A percentile compares a stretch with the other conserved stretches of the same genome.
Evolutionary conservation across 2,888 invertebrate genomes (phyloP).

Genomic region (Blomia tropicalis): DNA sequence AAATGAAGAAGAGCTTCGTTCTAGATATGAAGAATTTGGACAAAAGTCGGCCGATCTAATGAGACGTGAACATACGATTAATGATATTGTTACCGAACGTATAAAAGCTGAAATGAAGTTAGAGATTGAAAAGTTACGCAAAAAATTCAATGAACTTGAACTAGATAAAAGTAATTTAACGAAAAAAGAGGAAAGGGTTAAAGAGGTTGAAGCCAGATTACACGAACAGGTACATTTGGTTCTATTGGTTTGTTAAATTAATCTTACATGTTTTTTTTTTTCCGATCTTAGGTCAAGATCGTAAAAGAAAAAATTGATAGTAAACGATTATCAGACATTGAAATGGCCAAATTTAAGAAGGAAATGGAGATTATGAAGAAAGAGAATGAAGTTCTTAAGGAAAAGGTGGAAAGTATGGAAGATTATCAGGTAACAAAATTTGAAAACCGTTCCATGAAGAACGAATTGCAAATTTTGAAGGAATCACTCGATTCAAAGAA

Average conservation of each 20-base stretch:
- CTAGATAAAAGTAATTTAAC: slow-evolving; percentile 10
- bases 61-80: slow-evolving; percentile 18
- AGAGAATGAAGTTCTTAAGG: slow-evolving; percentile 21
- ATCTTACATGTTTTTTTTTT: not conserved
- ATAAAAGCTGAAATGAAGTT: slow-evolving; percentile 20
- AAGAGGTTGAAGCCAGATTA: slow-evolving; percentile 21
- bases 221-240: slow-evolving; percentile 11
- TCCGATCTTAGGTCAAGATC: slow-evolving; percentile 16
- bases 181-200: slow-evolving; percentile 20
- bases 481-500: slow-evolving; percentile 14
- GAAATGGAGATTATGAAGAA: slow-evolving; percentile 18
- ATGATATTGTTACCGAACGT: slow-evolving; percentile 17
- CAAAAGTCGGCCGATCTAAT: slow-evolving; percentile 6
- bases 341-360: slow-evolving; percentile 13
- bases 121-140: slow-evolving; percentile 20
- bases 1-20: slow-evolving; percentile 16
- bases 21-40: not conserved
- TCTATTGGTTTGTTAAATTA: not conserved
- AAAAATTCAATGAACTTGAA: slow-evolving; percentile 23
- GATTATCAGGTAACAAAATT: slow-evolving; percentile 21
- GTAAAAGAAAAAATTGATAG: slow-evolving; percentile 23
- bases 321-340: slow-evolving; percentile 20
- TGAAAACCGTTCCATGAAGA: slow-evolving; percentile 12
- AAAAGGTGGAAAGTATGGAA: slow-evolving; percentile 21
- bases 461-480: slow-evolving; percentile 12